A percentile compares a stretch with the other conserved stretches of the same genome.
Conservation (phyloP, 2,797 vertebrate genomes). For the Ambastaia sidthimunki region DNA sequence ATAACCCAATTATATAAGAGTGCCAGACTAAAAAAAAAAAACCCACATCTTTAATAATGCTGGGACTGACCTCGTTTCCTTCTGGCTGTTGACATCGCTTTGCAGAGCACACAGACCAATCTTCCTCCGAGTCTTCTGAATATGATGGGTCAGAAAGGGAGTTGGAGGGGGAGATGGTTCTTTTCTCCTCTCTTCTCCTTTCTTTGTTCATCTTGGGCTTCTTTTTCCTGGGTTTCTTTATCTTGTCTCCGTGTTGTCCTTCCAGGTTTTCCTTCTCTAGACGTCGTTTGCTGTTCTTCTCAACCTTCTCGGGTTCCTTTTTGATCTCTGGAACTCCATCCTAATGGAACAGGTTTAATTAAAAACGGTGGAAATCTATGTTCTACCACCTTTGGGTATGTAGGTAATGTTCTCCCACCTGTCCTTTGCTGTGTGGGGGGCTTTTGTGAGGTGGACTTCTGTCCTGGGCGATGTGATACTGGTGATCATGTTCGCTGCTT, state of each 20-base stretch:
- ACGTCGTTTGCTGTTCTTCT: slow-evolving; percentile 88
- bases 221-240: slow-evolving; percentile 88
- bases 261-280: slow-evolving; percentile 82
- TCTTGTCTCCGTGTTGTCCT: slow-evolving; percentile 71
- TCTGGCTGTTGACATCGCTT: slow-evolving; percentile 93
- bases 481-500: slow-evolving; percentile 72
- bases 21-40: neutral
- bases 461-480: slow-evolving; percentile 57
- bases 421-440: slow-evolving; percentile 32
- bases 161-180: slow-evolving; percentile 74
- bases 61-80: slow-evolving; percentile 88
- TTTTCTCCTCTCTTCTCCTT: slow-evolving; percentile 78
- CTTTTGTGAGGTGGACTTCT: slow-evolving; percentile 53
- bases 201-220: slow-evolving; percentile 83
- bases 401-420: slow-evolving; percentile 29
- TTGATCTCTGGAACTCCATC: slow-evolving; percentile 77
- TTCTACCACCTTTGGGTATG: neutral
- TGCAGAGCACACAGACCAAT: slow-evolving; percentile 94
- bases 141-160: slow-evolving; percentile 80
- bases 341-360: slow-evolving; percentile 64
- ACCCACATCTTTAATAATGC: slow-evolving; percentile 38
- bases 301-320: slow-evolving; percentile 77
- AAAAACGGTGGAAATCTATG: neutral
- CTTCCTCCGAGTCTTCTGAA: slow-evolving; percentile 93
- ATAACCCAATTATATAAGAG: neutral